Base-by-base conservation (phyloP, 2,797 vertebrate genomes). In the Tolypeutes matacus region DNA sequence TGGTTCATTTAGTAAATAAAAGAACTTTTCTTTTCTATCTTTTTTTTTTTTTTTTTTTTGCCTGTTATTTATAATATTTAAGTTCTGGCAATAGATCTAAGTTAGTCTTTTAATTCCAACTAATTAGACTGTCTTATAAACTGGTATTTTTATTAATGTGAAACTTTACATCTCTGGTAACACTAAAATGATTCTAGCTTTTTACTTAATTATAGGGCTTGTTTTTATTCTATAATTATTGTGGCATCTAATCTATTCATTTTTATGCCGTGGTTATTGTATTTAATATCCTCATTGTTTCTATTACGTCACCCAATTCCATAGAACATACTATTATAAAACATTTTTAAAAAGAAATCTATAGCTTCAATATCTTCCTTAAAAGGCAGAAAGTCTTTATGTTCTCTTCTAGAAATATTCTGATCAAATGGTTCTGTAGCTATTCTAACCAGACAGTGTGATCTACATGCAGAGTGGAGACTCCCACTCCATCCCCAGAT, bases 31-130 rank as follows among this genome's bases (percentile, higher is more conserved):
- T 5, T 39, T 39, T 39, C 39, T 39, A 4, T 39, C 39, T 39
- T 39, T 21, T 5, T 56, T 56, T 93, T 12, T 91, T 91, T 18
- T 17, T 53, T 53, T 56, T 93, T 12, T 91, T 49, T 95, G 34
- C 39, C 73, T 75, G 15, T 69, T 92, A 86, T 83, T 89, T 76
- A 73, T 83, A 91, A 89, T 88, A 87, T 62, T 77, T 94, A 46
- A 94, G 86, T 31, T 72, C 36, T 86, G 65, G 23, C 70, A 78
- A 70, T 95, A 76, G 90, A 51, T 76, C 73, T 76, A 85, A 81
- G 23, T 76, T 95, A 49, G 76, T 90, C 64, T 92, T 93, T 96
- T 94, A 86, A 85, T 91, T 96, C 49, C 93, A 94, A 93, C 14
- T 93, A 58, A 96, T 27, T 70, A 75, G 23, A 91, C 53, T 78